phyloP scores from a whole-genome alignment of 1,140 invertebrate genomes.

The Phocides pigmalion region DNA sequence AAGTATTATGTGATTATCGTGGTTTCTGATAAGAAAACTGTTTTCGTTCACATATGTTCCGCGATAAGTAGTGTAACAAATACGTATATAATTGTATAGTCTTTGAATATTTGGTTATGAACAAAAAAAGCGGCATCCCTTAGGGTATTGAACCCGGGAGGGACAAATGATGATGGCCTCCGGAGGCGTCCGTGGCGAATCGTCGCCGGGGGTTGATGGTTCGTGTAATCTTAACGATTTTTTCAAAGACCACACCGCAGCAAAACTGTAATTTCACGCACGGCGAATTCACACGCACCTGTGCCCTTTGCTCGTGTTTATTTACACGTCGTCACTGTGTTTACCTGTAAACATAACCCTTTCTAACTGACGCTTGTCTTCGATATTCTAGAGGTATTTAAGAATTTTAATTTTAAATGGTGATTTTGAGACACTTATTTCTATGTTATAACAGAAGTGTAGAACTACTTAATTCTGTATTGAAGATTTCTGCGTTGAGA shows the following conservation, averaged over 20 bases:
- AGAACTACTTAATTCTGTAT: too few species aligned
- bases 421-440: too few species aligned
- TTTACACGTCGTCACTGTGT: not conserved
- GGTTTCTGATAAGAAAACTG: too few species aligned
- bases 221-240: slow-evolving; percentile 72
- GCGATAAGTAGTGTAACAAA: not conserved
- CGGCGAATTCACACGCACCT: slow-evolving; percentile 75
- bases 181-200: slow-evolving; percentile 69
- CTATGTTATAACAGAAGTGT: too few species aligned
- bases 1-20: too few species aligned
- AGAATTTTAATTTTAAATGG: not conserved
- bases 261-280: slow-evolving; percentile 78
- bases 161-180: slow-evolving; percentile 65
- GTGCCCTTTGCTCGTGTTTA: slow-evolving; percentile 41
- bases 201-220: slow-evolving; percentile 67
- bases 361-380: not conserved
- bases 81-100: not conserved
- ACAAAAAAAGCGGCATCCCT: slow-evolving; percentile 54
- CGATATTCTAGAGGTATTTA: not conserved
- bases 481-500: too few species aligned
- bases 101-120: slow-evolving; percentile 11
- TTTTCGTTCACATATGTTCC: not conserved
- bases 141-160: slow-evolving; percentile 45
- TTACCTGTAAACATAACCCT: not conserved
- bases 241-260: slow-evolving; percentile 78